These are phyloP conservation scores for Montifringilla adamsi DNA, from an alignment of 2,113 vertebrate species.

Conservation along the genomic window DNA sequence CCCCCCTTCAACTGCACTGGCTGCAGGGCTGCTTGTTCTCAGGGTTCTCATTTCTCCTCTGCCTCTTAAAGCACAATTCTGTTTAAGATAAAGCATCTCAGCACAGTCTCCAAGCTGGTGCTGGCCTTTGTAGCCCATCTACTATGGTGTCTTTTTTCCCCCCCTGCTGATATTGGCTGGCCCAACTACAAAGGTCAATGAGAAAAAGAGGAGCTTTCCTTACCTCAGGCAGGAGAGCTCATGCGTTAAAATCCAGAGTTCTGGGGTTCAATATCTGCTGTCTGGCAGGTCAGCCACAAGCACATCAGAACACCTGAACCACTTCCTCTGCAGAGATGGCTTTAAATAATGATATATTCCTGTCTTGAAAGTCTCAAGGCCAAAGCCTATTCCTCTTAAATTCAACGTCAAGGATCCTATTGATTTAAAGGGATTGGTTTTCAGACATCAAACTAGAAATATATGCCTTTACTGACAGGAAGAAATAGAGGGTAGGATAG, in stretches of 20 bases:
- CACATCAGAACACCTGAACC: not conserved
- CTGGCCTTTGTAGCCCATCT: not conserved
- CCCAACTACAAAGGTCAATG: not conserved
- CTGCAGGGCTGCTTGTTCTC: not conserved
- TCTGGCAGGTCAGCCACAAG: not conserved
- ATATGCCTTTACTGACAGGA: not conserved
- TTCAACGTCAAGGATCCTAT: not conserved
- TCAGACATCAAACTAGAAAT: not conserved
- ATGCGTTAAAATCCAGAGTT: not conserved
- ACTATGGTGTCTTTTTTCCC: not conserved
- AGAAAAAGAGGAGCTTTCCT: not conserved
- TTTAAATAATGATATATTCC: not conserved
- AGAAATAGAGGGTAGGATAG: not conserved
- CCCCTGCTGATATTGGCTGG: not conserved
- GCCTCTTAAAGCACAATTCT: not conserved
- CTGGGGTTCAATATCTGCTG: not conserved
- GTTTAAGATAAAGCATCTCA: not conserved
- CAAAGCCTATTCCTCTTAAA: not conserved
- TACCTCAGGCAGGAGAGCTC: not conserved
- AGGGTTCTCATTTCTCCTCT: not conserved
- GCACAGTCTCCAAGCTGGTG: not conserved
- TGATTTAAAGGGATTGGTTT: conserved; percentile 8
- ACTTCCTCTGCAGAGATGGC: not conserved
- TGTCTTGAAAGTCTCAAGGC: not conserved
- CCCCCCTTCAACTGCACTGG: not conserved